Evolutionary conservation across 2,113 vertebrate species (phyloP), one percentile per base, ranked within the genome.

Genomic region (Atherinomorus stipes): DNA sequence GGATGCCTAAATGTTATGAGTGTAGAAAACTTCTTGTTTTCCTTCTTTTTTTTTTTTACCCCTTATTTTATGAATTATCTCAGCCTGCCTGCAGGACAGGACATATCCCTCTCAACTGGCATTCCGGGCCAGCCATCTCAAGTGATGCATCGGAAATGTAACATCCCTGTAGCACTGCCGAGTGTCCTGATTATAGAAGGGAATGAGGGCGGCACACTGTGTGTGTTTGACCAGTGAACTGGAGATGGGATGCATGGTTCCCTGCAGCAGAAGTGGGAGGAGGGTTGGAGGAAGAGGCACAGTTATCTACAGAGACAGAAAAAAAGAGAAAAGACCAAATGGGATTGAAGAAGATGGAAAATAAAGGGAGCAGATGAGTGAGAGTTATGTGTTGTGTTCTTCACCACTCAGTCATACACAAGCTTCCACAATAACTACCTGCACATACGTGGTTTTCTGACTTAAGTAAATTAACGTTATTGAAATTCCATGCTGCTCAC

Each of bases 221-320:
- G 83, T 89, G 85, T 90, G 86, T 90, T 89, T 91, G 90, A 93
- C 90, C 90, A 93, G 90, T 89, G 88, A 93, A 90, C 87, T 93
- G 91, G 58, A 91, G 89, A 91, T 78, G 71, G 86, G 86, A 87
- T 84, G 88, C 90, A 88, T 88, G 89, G 87, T 87, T 87, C 85
- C 90, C 90, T 88, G 88, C 87, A 88, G 91, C 80, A 87, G 77
- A 37, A 38, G 54, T 19, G 53, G 45, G 45, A 37, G 64, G 25
- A 31, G 51, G 34, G 56, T 11, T 26, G 63, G 56, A 40, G 71
- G 10, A 26, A 71, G 74, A 69, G 45, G 64, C 61, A 50, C 25
- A 2, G 64, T 80, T 86, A 80, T 80, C 80, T 87, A 81, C 83
- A 81, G 87, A 86, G 83, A 69, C 37, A 58, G 74, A 74, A 45